Evolutionary conservation across 2,797 vertebrate species (phyloP), one percentile per base, ranked within the genome.

Genomic region (Danionella dracula): DNA sequence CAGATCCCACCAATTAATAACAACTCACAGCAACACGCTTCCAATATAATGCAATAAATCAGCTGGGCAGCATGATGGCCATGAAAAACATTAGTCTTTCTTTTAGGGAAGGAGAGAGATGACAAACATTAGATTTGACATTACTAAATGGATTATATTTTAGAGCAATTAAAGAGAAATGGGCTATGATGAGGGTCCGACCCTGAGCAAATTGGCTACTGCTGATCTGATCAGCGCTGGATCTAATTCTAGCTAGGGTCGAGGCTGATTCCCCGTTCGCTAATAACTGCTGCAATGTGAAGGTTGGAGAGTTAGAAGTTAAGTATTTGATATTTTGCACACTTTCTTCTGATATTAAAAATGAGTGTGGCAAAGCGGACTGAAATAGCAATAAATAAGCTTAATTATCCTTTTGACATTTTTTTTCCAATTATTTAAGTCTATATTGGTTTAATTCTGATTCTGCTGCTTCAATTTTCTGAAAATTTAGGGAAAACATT

Each of bases 81-180:
- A 44, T 32, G 17, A 44, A 63, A 63, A n/a, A 27, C 17, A 16
- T 54, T 51, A 23, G 21, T 35, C 32, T 62, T 17, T 40, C 44
- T 53, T 35, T 13, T 9, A 23, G 8, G 10, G 37, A 34, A 27
- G 12, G 9, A 34, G 27, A 42, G 62, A 37, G 50, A 55, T 81
- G 81, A 85, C 70, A 76, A 83, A 78, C 70, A 81, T 80, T 60
- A 64, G 72, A 73, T 79, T 79, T 79, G 84, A 85, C 85, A 77
- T 84, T 79, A 84, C 74, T 72, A 82, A 88, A 88, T 83, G 73
- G 81, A 88, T 88, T 88, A 83, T 78, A 86, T 87, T 85, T 86
- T 79, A 86, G 82, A 76, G 85, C 87, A 89, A 88, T 90, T 88
- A 90, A 88, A 89, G 87, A 80, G 72, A 84, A 88, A 89, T 89